A percentile compares a stretch with the other conserved stretches of the same genome.
Conservation (phyloP, 2,888 invertebrate species). For the Acholoe squamosa region DNA sequence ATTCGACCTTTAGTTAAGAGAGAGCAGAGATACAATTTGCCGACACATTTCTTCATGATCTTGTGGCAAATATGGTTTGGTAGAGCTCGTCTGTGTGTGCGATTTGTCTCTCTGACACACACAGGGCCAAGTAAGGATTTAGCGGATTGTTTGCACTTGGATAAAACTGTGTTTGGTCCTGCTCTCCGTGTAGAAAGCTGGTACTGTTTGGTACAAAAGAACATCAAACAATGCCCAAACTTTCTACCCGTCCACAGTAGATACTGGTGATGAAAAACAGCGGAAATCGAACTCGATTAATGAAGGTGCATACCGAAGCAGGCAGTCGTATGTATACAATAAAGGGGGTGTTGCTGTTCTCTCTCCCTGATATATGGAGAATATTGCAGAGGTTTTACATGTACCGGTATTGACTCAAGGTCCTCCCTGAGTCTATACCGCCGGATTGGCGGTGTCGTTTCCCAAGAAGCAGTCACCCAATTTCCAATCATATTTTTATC, state of each 20-base stretch:
- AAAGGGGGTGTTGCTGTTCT: neutral
- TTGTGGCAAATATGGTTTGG: no score
- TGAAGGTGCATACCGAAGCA: neutral
- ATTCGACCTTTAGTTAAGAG: no score
- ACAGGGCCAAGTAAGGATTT: neutral
- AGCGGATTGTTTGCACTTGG: slow-evolving; percentile 4
- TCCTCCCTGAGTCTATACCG: no score
- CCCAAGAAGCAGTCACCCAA: no score
- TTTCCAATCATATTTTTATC: no score
- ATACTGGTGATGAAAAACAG: slow-evolving; percentile 39
- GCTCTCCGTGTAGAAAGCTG: slow-evolving; percentile 36
- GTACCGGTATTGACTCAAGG: no score
- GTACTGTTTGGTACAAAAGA: neutral
- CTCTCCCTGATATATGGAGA: no score
- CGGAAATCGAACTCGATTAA: slow-evolving; percentile 31
- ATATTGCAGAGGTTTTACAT: no score
- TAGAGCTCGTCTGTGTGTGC: no score
- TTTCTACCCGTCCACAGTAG: neutral
- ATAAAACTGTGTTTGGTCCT: neutral
- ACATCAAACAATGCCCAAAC: slow-evolving; percentile 15
- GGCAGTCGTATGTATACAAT: neutral
- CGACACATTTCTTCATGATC: no score
- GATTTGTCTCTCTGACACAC: neutral
- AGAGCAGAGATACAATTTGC: no score
- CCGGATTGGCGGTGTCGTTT: no score